Evolutionary conservation across 2,888 invertebrate genomes (phyloP).

Genomic region (Caenorhabditis zanzibari): DNA sequence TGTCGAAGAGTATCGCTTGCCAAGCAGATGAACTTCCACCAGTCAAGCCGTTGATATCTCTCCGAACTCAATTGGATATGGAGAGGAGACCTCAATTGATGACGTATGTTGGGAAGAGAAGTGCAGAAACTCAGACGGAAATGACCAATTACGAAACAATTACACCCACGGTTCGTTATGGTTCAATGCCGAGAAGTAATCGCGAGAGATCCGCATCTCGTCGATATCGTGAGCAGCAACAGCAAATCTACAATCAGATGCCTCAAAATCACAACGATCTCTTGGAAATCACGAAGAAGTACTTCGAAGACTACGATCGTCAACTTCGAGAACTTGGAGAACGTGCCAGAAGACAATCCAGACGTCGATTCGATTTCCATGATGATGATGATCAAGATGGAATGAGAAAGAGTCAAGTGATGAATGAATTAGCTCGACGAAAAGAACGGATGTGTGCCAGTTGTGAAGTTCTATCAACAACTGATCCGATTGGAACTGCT

Average conservation of each 20-base stretch:
- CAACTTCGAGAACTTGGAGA: conserved; percentile 76
- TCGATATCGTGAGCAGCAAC: conserved; percentile 58
- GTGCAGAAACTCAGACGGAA: conserved; percentile 75
- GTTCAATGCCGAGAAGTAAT: conserved; percentile 51
- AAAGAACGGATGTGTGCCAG: conserved; percentile 86
- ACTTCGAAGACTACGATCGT: conserved; percentile 81
- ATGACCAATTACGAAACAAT: conserved; percentile 56
- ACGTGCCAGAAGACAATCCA: conserved; percentile 44
- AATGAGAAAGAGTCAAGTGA: conserved; percentile 86
- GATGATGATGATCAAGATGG: conserved; percentile 85
- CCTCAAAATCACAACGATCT: conserved; percentile 73
- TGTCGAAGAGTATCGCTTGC: conserved; percentile 48
- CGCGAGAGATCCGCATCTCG: conserved; percentile 49
- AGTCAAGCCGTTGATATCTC: conserved; percentile 63
- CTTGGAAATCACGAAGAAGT: conserved; percentile 77
- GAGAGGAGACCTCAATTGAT: conserved; percentile 60
- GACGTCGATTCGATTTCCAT: conserved; percentile 73
- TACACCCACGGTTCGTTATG: conserved; percentile 49
- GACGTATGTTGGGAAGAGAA: conserved; percentile 65
- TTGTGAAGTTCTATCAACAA: conserved; percentile 71
- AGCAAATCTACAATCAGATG: conserved; percentile 57
- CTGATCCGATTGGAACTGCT: conserved; percentile 44
- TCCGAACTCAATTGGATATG: conserved; percentile 69
- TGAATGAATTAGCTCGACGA: conserved; percentile 87
- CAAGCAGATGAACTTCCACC: conserved; percentile 51